A percentile compares a stretch with the other conserved stretches of the same genome.
phyloP scores from a whole-genome alignment of 1,140 invertebrate species.

The Orussus abietinus region DNA sequence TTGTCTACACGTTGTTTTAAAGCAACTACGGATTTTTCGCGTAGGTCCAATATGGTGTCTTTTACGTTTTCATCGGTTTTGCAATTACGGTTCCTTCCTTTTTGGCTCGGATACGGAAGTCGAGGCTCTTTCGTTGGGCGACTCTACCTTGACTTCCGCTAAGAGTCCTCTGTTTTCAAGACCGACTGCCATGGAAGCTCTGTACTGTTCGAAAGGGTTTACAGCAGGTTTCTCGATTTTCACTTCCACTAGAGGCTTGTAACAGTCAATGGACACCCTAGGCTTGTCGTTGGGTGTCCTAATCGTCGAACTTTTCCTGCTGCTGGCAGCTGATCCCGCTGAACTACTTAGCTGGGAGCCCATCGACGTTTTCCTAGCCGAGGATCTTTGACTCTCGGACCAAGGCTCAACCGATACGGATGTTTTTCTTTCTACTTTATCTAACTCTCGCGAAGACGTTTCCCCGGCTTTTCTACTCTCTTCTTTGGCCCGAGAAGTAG shows the following conservation, averaged over 20 bases:
- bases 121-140: neutral
- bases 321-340: conserved; percentile 6
- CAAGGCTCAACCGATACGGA: conserved; percentile 20
- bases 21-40: too few relatives aligned
- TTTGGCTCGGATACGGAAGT: too few relatives aligned
- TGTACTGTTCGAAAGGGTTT: conserved; percentile 27
- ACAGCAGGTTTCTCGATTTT: conserved; percentile 28
- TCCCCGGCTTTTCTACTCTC: too few relatives aligned
- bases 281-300: conserved; percentile 21
- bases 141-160: conserved; percentile 16
- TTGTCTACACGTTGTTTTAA: too few relatives aligned
- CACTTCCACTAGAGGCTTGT: conserved; percentile 25
- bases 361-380: conserved; percentile 20
- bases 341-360: conserved; percentile 9
- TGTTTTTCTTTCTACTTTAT: too few relatives aligned
- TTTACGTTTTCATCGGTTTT: too few relatives aligned
- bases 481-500: too few relatives aligned
- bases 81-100: too few relatives aligned
- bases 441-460: too few relatives aligned
- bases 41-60: too few relatives aligned
- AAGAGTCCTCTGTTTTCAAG: conserved; percentile 12
- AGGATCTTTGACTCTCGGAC: conserved; percentile 10
- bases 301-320: conserved; percentile 17
- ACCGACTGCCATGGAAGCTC: conserved; percentile 14
- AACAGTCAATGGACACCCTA: conserved; percentile 27